Percentiles rank a stretch among this genome's conserved stretches.
These are phyloP conservation scores for Ophiodon elongatus DNA, from an alignment of 2,113 vertebrate genomes.

Conservation along the genomic window DNA sequence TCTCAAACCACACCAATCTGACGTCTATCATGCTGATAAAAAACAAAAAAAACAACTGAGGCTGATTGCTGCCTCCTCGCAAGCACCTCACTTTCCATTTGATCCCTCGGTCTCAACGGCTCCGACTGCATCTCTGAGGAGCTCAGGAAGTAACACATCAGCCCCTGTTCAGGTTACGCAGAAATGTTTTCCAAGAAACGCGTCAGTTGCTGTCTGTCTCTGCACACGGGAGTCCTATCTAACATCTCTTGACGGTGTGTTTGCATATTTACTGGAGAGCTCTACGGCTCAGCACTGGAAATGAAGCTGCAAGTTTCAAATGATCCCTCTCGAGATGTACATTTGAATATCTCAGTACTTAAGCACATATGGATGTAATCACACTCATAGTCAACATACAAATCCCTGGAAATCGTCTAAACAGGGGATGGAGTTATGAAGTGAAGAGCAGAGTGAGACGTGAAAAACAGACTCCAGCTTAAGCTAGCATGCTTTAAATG, in stretches of 20 bases:
- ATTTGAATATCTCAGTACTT: not conserved
- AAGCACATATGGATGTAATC: not conserved
- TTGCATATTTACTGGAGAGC: slow-evolving; percentile 16
- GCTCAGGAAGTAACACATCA: slow-evolving; percentile 15
- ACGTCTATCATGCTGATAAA: not conserved
- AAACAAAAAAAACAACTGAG: slow-evolving; percentile 32
- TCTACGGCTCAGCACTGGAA: not conserved
- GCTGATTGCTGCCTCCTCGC: slow-evolving; percentile 7
- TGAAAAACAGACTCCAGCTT: not conserved
- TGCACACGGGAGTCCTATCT: not conserved
- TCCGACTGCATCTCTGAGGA: not conserved
- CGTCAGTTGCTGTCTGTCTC: not conserved
- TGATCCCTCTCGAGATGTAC: not conserved
- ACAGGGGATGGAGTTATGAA: not conserved
- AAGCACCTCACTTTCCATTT: not conserved
- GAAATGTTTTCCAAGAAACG: slow-evolving; percentile 20
- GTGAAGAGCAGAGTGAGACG: not conserved
- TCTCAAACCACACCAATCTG: slow-evolving; percentile 17
- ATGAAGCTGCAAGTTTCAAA: not conserved
- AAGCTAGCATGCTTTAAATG: not conserved
- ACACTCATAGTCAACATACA: slow-evolving; percentile 24
- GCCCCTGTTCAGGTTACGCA: not conserved
- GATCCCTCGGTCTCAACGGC: slow-evolving; percentile 8
- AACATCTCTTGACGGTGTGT: slow-evolving; percentile 1
- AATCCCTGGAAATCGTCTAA: not conserved